Evolutionary conservation across 2,888 invertebrate species (phyloP), one percentile per base, ranked within the genome.

Genomic region (Limnephilus lunatus): DNA sequence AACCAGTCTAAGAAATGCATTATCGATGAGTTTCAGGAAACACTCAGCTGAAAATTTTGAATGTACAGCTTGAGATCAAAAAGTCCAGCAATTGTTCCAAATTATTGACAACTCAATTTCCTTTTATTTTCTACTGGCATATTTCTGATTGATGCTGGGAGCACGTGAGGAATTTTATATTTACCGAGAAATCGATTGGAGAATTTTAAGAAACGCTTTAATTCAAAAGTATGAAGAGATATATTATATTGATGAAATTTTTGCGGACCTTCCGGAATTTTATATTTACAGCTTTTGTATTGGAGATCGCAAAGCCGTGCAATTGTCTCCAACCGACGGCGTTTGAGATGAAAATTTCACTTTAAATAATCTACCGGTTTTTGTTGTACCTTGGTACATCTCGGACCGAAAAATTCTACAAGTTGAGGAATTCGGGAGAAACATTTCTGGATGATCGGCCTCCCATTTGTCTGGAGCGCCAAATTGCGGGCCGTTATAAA

Each of bases 361-460:
- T 83, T 25, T 35, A 35, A 83, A 83, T 83, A 32, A 83, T 83
- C 35, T 32, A 39, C 35, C 83, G 32, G 35, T 83, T 83, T 83
- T 68, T 68, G 68, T 39, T 35, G 83, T 39, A 48, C 48, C 48
- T 48, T 3, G 3, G 32, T 32, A 35, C 83, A n/a, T 35, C 35
- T 83, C 9, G 35, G 83, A 35, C 39, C 88, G 88, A 89, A 89
- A 89, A 89, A 89, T 80, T 89, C 88, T 80, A 89, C 81, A 89
- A 89, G 88, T 89, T 81, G 81, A 89, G 35, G 88, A 80, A 89
- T 89, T 89, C 35, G 80, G 35, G 80, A 19, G n/a, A 81, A 39
- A 80, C 39, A 89, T 89, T 80, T 89, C 88, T 89, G 81, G 88
- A 19, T 80, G 88, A 89, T 32, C 81, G 80, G 88, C 19, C 39